Base-by-base conservation (phyloP, 2,797 vertebrate species). In the Sebastes umbrosus region DNA sequence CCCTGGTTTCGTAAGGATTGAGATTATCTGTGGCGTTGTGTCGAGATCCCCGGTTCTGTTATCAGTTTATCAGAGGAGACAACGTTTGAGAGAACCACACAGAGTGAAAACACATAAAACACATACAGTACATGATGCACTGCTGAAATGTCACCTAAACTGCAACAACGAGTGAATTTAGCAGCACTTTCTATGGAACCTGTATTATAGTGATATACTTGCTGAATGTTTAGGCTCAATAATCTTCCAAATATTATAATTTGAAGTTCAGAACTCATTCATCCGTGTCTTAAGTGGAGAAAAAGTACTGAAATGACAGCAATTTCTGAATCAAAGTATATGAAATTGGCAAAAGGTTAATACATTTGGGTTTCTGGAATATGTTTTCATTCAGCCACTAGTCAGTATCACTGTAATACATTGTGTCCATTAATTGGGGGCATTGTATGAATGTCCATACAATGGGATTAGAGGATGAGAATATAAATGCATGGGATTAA, bases 1-100 rank as follows among this genome's bases (percentile, higher is more conserved):
- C 36, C 10, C 84, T 89, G 32, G 64, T 79, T 72, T 87, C 90
- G 82, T 95, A 95, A 1, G 88, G 12, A 55, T 96, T 95, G 29
- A 9, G 29, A 71, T 82, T 76, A 1, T 85, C 81, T 24, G 59
- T 4, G 25, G 27, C 5, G 36, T 2, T 62, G 18, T 2, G n/a
- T 63, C 1, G 72, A 60, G 69, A 11, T 36, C 11, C 22, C 0
- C 4, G 20, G 1, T 1, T 8, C 89, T 89, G 69, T 46, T 5
- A 14, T 52, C 12, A 66, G 32, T 66, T 22, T 1, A 73, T n/a
- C 29, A 89, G 43, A 79, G 43, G 46, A 66, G 18, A 75, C 20
- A 36, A 58, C 5, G 20, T 82, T 64, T 50, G 4, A 79, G 52
- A 64, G 32, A 52, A 59, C 4, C 4, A 63, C n/a, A 65, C 4